These are phyloP conservation scores for Conchocele bisecta DNA, from an alignment of 2,888 invertebrate genomes.

Conservation along the genomic window DNA sequence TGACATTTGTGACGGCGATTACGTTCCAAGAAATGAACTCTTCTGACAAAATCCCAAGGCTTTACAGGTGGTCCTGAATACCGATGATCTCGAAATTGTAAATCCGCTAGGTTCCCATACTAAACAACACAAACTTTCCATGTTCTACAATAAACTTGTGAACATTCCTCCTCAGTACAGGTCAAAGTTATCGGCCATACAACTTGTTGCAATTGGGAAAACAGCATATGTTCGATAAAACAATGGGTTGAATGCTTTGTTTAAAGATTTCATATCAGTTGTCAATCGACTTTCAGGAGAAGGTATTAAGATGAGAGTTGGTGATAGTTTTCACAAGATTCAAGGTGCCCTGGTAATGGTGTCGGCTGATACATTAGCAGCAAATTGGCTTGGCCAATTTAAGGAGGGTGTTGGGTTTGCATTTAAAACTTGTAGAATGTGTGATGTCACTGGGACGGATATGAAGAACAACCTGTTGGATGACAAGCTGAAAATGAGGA, in stretches of 20 bases:
- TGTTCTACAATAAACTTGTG: conserved; percentile 9
- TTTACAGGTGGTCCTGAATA: conserved; percentile 28
- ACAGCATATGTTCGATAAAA: background rate
- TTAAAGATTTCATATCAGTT: conserved; percentile 10
- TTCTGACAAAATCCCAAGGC: conserved; percentile 24
- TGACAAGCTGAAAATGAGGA: conserved; percentile 1
- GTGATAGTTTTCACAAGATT: conserved; percentile 1
- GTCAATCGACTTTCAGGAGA: conserved; percentile 2
- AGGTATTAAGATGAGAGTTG: conserved; percentile 4
- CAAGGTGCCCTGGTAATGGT: conserved; percentile 31
- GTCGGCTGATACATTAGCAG: conserved; percentile 30
- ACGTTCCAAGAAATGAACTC: conserved; percentile 6
- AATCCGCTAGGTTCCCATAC: conserved; percentile 43
- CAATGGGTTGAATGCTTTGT: background rate
- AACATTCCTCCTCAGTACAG: conserved; percentile 20
- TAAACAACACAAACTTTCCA: conserved; percentile 29
- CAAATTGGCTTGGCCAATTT: conserved; percentile 33
- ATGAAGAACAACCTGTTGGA: conserved; percentile 1
- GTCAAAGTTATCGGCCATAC: conserved; percentile 7
- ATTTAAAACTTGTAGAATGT: conserved; percentile 25
- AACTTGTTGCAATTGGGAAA: background rate
- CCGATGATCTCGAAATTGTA: conserved; percentile 46
- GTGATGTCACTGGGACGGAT: too few species aligned
- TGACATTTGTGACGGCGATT: conserved; percentile 34
- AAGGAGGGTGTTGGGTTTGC: conserved; percentile 40